A percentile compares a stretch with the other conserved stretches of the same genome.
These are phyloP conservation scores for Bufo bufo DNA, from an alignment of 2,113 vertebrate genomes.

Conservation along the genomic window DNA sequence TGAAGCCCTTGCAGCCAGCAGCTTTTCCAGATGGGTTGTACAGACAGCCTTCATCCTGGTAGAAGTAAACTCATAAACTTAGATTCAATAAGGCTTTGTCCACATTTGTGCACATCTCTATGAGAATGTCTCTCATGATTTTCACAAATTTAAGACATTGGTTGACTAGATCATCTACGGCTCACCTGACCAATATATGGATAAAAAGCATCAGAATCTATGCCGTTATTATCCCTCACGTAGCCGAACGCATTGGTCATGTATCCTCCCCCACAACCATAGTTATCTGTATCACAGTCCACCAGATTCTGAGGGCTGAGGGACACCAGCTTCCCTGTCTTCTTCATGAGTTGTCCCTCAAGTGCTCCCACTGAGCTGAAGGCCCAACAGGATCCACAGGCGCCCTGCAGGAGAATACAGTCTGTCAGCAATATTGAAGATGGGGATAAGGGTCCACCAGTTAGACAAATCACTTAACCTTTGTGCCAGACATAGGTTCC, in stretches of 20 bases:
- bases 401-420: slow-evolving; percentile 72
- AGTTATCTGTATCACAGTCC: slow-evolving; percentile 86
- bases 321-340: slow-evolving; percentile 77
- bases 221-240: slow-evolving; percentile 83
- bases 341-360: slow-evolving; percentile 90
- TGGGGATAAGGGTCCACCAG: background rate
- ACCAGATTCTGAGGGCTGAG: slow-evolving; percentile 96
- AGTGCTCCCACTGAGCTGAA: slow-evolving; percentile 92
- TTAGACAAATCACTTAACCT: no score
- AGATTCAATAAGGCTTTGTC: background rate
- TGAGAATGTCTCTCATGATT: no score
- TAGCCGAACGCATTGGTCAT: slow-evolving; percentile 94
- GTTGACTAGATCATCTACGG: background rate
- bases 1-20: slow-evolving; percentile 80
- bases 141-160: no score
- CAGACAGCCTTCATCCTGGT: slow-evolving; percentile 84
- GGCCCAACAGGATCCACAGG: slow-evolving; percentile 95
- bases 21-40: slow-evolving; percentile 83
- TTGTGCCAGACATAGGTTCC: no score
- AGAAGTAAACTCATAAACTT: background rate
- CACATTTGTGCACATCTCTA: background rate
- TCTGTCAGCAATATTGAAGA: background rate
- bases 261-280: slow-evolving; percentile 89
- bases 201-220: slow-evolving; percentile 87
- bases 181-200: slow-evolving; percentile 86